Conservation (phyloP, 2,113 vertebrate genomes). For the Abramis brama region DNA sequence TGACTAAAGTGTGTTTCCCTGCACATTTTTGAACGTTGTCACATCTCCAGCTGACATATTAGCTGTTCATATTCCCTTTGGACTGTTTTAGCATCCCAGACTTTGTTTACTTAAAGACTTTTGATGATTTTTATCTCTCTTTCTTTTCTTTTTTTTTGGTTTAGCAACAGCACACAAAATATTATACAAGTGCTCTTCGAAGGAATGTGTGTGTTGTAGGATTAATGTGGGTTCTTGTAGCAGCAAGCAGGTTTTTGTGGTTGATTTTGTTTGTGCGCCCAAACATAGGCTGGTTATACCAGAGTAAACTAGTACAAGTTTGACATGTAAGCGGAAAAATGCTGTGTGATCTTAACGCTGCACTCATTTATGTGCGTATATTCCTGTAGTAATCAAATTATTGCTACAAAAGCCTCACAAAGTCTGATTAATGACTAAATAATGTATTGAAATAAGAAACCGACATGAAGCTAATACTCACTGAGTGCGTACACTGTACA, state of each 20-base stretch:
- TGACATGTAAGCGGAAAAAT: not conserved
- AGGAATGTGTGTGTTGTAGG: constrained; percentile 32
- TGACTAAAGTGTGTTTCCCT: constrained; percentile 39
- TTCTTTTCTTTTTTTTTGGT: not conserved
- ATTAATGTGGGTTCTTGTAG: not conserved
- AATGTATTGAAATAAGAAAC: not conserved
- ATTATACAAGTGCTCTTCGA: constrained; percentile 14
- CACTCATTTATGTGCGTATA: not conserved
- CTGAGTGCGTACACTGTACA: not conserved
- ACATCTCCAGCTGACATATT: constrained; percentile 46
- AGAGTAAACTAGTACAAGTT: not conserved
- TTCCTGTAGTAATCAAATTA: not conserved
- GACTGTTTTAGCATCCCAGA: constrained; percentile 3
- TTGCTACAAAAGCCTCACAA: not conserved
- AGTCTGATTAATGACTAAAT: not conserved
- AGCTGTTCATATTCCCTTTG: constrained; percentile 32
- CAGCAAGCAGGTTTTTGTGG: not conserved
- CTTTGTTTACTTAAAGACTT: constrained; percentile 19
- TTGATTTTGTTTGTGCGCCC: not conserved
- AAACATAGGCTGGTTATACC: not conserved
- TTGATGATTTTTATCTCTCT: constrained; percentile 6
- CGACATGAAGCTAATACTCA: not conserved
- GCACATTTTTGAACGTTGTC: not conserved
- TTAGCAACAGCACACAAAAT: constrained; percentile 18
- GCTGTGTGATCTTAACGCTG: not conserved